A percentile compares a stretch with the other conserved stretches of the same genome.
phyloP scores from a whole-genome alignment of 2,113 vertebrate species.

The Ramphastos sulfuratus region DNA sequence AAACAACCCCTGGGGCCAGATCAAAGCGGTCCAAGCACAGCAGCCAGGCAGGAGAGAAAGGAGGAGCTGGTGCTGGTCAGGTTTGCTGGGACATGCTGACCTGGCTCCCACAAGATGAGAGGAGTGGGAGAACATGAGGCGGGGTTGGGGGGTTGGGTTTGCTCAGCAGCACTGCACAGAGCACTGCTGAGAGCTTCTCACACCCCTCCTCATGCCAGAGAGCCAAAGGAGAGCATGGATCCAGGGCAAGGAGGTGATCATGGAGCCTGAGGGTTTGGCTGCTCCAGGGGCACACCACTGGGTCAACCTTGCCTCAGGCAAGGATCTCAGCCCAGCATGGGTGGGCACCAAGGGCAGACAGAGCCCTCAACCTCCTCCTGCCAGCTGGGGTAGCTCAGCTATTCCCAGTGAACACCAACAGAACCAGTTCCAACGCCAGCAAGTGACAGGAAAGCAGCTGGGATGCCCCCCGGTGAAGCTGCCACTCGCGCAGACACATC shows the following conservation, averaged over 20 bases:
- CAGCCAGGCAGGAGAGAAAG: neutral
- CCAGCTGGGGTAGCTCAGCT: neutral
- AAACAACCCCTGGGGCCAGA: neutral
- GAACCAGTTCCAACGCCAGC: slow-evolving; percentile 39
- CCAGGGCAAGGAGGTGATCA: neutral
- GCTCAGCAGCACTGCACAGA: accelerated
- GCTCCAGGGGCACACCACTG: accelerated
- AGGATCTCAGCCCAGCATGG: neutral
- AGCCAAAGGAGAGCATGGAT: accelerated
- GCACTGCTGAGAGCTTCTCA: neutral
- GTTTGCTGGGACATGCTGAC: neutral
- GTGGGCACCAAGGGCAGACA: neutral
- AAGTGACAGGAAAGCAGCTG: neutral
- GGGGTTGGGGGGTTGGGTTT: neutral
- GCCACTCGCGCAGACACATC: neutral
- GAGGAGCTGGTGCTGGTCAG: neutral
- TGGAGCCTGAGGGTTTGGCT: neutral
- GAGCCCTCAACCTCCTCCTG: neutral
- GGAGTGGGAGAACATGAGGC: neutral
- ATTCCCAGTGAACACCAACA: neutral
- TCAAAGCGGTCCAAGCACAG: neutral
- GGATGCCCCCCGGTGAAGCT: neutral
- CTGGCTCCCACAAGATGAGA: neutral
- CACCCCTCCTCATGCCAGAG: neutral
- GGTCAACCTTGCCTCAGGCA: neutral